Evolutionary conservation across 1,140 invertebrate species (phyloP).

Genomic region (Eupristina koningsbergeri): DNA sequence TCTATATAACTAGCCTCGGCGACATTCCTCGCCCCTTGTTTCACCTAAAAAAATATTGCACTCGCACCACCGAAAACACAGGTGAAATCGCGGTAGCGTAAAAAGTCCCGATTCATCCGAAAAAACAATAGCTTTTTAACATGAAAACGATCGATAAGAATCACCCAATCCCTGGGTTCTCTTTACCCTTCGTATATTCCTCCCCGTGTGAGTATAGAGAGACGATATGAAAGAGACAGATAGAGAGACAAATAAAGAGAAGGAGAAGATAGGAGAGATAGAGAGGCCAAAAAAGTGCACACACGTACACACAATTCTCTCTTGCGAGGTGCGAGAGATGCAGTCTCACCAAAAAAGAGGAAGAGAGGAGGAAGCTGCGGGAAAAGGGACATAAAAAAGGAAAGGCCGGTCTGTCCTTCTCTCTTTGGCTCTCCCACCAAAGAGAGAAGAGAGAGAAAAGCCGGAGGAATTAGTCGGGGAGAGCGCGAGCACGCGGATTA

Average conservation of each 20-base stretch:
- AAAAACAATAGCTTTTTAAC: conserved; percentile 34
- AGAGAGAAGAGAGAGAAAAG: conserved; percentile 37
- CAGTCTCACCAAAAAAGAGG: conserved; percentile 16
- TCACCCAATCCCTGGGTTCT: not conserved
- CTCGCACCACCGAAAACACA: conserved; percentile 17
- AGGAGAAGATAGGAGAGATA: conserved; percentile 42
- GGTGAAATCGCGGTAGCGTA: conserved; percentile 22
- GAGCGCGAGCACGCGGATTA: conserved; percentile 60
- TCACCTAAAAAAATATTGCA: conserved; percentile 36
- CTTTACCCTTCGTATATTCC: conserved; percentile 21
- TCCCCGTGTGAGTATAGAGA: not conserved
- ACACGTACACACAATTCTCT: conserved; percentile 41
- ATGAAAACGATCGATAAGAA: conserved; percentile 44
- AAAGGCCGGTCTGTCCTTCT: not conserved
- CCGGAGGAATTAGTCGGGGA: conserved; percentile 62
- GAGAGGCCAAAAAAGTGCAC: conserved; percentile 41
- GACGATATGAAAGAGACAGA: conserved; percentile 15
- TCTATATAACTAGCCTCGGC: not conserved
- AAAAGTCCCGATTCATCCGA: conserved; percentile 25
- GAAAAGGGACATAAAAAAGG: conserved; percentile 43
- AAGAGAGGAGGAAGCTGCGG: not conserved
- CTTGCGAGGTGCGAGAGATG: conserved; percentile 37
- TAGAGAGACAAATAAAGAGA: conserved; percentile 28
- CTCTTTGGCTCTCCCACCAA: not conserved
- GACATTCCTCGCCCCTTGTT: not conserved